Evolutionary conservation across 2,113 vertebrate species (phyloP).

Genomic region (Micronycteris hirsuta): DNA sequence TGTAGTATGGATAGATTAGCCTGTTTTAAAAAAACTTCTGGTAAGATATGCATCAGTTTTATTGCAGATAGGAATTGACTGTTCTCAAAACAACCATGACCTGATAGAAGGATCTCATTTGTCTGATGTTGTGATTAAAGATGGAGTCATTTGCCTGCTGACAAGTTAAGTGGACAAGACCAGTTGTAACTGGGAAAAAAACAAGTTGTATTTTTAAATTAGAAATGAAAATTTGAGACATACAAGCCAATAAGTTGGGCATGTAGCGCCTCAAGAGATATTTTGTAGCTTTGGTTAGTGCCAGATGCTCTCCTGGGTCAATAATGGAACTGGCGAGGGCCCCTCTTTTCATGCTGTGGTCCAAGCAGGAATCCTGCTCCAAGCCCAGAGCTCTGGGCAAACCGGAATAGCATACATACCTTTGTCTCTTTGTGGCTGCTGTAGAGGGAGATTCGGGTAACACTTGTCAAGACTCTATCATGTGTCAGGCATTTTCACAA

Average conservation of each 20-base stretch:
- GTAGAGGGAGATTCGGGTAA: not conserved
- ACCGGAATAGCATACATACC: not conserved
- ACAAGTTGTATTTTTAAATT: constrained; percentile 35
- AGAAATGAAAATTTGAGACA: not conserved
- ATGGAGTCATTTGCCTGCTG: not conserved
- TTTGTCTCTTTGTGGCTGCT: not conserved
- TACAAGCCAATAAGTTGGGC: not conserved
- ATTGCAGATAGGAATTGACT: not conserved
- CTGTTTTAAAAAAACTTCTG: not conserved
- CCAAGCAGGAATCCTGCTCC: no score
- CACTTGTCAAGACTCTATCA: not conserved
- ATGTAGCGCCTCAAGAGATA: not conserved
- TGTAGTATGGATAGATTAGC: not conserved
- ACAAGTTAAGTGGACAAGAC: not conserved
- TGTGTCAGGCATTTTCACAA: not conserved
- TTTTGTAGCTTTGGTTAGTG: not conserved
- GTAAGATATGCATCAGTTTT: not conserved
- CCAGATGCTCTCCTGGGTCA: not conserved
- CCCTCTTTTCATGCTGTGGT: not conserved
- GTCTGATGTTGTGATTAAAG: not conserved
- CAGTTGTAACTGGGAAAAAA: not conserved
- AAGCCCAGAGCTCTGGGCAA: not conserved
- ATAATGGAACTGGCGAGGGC: not conserved
- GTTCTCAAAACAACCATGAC: constrained; percentile 27
- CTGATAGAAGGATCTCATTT: not conserved